Percentiles rank a stretch among this genome's conserved stretches.
These are phyloP conservation scores for Heliconius ismenius DNA, from an alignment of 2,888 invertebrate species.

Conservation along the genomic window DNA sequence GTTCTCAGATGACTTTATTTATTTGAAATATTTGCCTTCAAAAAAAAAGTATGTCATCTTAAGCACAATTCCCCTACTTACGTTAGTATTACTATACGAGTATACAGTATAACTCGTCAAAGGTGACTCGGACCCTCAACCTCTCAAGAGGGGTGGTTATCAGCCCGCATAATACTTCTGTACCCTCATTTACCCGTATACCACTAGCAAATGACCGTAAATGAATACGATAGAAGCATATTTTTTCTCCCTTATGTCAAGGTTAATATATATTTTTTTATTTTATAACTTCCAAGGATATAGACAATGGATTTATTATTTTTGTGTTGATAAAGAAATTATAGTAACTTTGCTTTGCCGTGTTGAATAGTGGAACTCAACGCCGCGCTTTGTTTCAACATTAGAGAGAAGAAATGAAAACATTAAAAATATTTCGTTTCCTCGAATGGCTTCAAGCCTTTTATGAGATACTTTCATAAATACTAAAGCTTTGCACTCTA, in stretches of 20 bases:
- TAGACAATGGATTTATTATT: slow-evolving; percentile 7
- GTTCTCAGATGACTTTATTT: too few relatives aligned
- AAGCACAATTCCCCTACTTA: too few relatives aligned
- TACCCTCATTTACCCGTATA: slow-evolving; percentile 34
- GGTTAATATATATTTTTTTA: neutral
- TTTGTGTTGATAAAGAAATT: neutral
- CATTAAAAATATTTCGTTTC: too few relatives aligned
- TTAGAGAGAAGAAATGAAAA: too few relatives aligned
- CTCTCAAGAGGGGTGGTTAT: slow-evolving; percentile 37
- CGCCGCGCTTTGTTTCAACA: too few relatives aligned
- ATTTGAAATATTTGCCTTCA: too few relatives aligned
- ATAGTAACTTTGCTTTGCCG: neutral
- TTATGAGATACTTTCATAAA: neutral
- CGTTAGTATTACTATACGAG: neutral
- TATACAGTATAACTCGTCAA: slow-evolving; percentile 22
- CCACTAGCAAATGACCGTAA: slow-evolving; percentile 27
- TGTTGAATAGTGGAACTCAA: too few relatives aligned
- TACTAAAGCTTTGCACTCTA: neutral
- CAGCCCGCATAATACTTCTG: slow-evolving; percentile 37
- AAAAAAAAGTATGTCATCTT: too few relatives aligned
- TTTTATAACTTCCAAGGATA: neutral
- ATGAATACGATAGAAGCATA: slow-evolving; percentile 23
- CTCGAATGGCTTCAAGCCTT: too few relatives aligned
- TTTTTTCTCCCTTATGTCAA: slow-evolving; percentile 20
- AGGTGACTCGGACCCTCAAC: slow-evolving; percentile 34